Evolutionary conservation across 2,797 vertebrate genomes (phyloP).

Genomic region (Cephalopachus bancanus): DNA sequence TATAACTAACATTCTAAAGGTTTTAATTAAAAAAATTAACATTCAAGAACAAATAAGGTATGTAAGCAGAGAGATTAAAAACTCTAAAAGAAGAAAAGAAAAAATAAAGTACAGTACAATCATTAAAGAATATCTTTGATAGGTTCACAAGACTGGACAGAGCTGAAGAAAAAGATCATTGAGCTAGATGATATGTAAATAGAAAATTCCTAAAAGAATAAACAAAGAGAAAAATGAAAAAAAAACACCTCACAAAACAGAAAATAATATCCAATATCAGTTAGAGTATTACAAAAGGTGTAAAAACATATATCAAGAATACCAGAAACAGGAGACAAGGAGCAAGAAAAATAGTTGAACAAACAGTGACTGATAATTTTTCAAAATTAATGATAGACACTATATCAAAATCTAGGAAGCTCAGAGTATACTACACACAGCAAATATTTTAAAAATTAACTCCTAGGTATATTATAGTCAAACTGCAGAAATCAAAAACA

Average conservation of each 20-base stretch:
- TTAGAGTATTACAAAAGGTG: not conserved
- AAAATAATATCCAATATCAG: not conserved
- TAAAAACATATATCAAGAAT: not conserved
- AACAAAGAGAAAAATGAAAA: not conserved
- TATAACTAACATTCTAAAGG: not conserved
- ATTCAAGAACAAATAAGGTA: not conserved
- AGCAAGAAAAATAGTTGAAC: not conserved
- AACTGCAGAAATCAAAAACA: not conserved
- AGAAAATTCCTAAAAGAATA: not conserved
- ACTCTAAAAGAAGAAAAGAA: not conserved
- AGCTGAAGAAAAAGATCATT: not conserved
- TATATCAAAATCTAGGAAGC: not conserved
- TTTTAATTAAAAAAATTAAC: not conserved
- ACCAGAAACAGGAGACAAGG: not conserved
- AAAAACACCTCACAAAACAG: not conserved
- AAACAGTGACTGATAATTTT: not conserved
- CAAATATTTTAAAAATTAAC: not conserved
- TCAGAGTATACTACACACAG: not conserved
- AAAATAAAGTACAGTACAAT: not conserved
- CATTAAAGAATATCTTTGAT: not conserved
- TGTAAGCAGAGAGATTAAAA: not conserved
- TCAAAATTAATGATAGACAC: not conserved
- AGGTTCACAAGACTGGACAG: not conserved
- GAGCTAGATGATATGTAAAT: not conserved
- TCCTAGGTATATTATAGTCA: not conserved